phyloP scores from a whole-genome alignment of 2,888 invertebrate species.

The Heteromyza rotundicornis region DNA sequence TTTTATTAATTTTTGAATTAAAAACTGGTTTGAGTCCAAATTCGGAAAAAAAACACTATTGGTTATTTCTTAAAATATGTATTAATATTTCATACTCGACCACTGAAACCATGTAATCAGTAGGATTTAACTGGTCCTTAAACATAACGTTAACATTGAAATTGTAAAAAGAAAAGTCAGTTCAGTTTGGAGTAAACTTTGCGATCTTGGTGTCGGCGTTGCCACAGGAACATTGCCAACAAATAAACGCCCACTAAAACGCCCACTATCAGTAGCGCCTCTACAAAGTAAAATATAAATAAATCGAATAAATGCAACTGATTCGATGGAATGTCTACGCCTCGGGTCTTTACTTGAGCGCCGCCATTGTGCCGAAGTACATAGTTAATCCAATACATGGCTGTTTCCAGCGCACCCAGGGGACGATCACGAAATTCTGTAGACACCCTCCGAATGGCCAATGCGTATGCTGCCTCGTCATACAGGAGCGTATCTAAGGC shows the following conservation, averaged over 20 bases:
- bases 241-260: constrained; percentile 27
- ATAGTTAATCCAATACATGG: constrained; percentile 63
- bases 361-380: constrained; percentile 59
- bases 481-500: constrained; percentile 55
- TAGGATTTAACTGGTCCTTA: too few species aligned
- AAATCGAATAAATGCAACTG: constrained; percentile 59
- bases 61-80: too few species aligned
- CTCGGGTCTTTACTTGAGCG: constrained; percentile 50
- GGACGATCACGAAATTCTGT: constrained; percentile 60
- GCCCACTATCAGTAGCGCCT: constrained; percentile 39
- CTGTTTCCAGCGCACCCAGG: constrained; percentile 55
- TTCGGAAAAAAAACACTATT: too few species aligned
- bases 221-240: too few species aligned
- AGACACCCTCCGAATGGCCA: constrained; percentile 54
- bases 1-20: too few species aligned
- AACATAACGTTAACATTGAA: too few species aligned
- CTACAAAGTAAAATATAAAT: constrained; percentile 56
- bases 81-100: too few species aligned
- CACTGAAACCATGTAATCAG: too few species aligned
- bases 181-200: constrained; percentile 45
- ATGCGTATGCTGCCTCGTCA: constrained; percentile 49
- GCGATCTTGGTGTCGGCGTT: constrained; percentile 35
- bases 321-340: constrained; percentile 50
- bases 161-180: too few species aligned
- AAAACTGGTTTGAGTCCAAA: too few species aligned